These are phyloP conservation scores for Gallinago stenura DNA, from an alignment of 2,797 vertebrate genomes.

Conservation along the genomic window DNA sequence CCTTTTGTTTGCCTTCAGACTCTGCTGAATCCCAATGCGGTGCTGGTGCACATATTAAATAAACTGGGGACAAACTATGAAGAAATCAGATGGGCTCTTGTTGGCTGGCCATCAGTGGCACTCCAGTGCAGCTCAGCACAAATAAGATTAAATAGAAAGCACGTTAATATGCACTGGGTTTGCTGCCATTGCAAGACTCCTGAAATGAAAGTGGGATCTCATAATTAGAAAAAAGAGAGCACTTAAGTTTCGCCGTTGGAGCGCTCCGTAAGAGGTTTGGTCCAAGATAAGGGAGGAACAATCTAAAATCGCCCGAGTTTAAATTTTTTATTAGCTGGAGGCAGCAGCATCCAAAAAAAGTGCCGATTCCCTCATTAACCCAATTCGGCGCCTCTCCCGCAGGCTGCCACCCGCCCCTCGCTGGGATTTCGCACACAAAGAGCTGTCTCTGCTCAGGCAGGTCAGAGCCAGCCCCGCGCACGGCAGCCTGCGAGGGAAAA, in stretches of 20 bases:
- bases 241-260: slow-evolving; percentile 1
- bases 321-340: slow-evolving; percentile 78
- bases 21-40: rapidly evolving
- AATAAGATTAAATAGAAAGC: not conserved
- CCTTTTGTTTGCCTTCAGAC: not conserved
- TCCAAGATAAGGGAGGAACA: slow-evolving; percentile 42
- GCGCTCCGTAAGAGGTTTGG: slow-evolving; percentile 20
- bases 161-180: rapidly evolving
- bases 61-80: not conserved
- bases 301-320: slow-evolving; percentile 50
- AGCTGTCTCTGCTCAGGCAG: slow-evolving; percentile 74
- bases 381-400: slow-evolving; percentile 67
- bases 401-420: slow-evolving; percentile 72
- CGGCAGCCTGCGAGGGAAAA: slow-evolving; percentile 16
- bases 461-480: slow-evolving; percentile 41
- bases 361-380: slow-evolving; percentile 77
- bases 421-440: slow-evolving; percentile 67
- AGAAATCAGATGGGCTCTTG: not conserved
- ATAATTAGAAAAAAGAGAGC: slow-evolving; percentile 6
- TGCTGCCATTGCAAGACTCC: not conserved
- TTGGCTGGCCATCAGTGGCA: not conserved
- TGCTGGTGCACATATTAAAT: not conserved
- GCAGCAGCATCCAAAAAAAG: slow-evolving; percentile 41
- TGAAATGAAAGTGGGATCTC: slow-evolving; percentile 25
- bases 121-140: not conserved